Evolutionary conservation across 2,888 invertebrate genomes (phyloP), one percentile per base, ranked within the genome.

Genomic region (Phyllotreta cruciferae): DNA sequence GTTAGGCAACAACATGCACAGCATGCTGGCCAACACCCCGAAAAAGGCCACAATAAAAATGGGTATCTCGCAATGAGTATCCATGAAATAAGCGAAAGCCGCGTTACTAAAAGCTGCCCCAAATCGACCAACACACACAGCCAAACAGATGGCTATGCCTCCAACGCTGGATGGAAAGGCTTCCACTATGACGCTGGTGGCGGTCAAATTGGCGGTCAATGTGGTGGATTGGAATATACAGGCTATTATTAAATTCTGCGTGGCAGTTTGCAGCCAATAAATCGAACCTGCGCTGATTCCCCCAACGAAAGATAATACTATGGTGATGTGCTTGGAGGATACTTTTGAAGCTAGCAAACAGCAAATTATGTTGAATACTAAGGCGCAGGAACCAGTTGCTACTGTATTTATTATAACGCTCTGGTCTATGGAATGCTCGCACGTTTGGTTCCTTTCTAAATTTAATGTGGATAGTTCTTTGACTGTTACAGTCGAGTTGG

Each of bases 101-200:
- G 88, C 70, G 78, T 89, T 90, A 60, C 88, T 87, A 0, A 83
- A 82, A 63, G 89, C 86, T 0, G 89, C 89, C 0, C 89, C 89
- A 0, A 87, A 79, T 61, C 89, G 82, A 1, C 90, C 90, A 75
- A 86, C 84, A 79, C 86, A 86, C 44, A 88, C 85, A 11, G 86
- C 85, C 79, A 88, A 83, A 68, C 88, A 89, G 0, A 89, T 84
- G 0, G 88, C 88, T 42, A 88, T 82, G 0, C 86, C 89, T 71
- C 87, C 87, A 1, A 81, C 75, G 6, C 65, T 69, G 1, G 80
- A 81, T 0, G 82, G 82, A 69, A 80, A 81, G 13, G 80, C 65
- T 56, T 80, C 79, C 11, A 81, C 79, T 5, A 74, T 75, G 8
- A 80, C 75, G 60, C 78, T 77, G 6, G 79, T 78, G 6, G 80